A percentile compares a stretch with the other conserved stretches of the same genome.
Evolutionary conservation across 2,113 vertebrate genomes (phyloP).

Genomic region (Chaetorhynchus papuensis): DNA sequence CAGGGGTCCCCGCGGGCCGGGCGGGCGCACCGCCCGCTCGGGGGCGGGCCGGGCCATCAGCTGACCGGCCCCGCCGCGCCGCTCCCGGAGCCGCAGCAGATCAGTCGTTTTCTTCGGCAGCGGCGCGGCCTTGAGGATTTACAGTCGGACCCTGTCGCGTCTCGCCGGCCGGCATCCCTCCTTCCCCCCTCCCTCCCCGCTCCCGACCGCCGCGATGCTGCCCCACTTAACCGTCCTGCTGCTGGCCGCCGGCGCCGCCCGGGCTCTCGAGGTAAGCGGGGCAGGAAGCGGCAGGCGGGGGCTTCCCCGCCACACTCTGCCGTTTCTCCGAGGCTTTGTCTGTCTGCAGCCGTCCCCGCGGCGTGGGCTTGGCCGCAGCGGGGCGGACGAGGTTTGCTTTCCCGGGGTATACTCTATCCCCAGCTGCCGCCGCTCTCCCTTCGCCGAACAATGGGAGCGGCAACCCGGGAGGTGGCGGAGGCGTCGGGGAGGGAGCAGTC

Average conservation of each 20-base stretch:
- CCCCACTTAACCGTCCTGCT: constrained; percentile 29
- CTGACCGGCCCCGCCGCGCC: constrained; percentile 6
- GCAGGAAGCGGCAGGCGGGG: not conserved
- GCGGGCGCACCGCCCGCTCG: not conserved
- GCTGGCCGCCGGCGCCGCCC: not conserved
- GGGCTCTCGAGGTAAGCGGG: constrained; percentile 39
- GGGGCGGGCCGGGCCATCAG: constrained; percentile 17
- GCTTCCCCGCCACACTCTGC: not conserved
- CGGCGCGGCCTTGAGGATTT: not conserved
- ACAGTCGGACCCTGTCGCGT: not conserved
- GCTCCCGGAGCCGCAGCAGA: not conserved
- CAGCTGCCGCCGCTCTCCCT: not conserved
- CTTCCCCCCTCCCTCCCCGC: not conserved
- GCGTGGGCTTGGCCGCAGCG: not conserved
- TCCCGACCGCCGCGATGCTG: constrained; percentile 7
- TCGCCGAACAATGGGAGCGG: not conserved
- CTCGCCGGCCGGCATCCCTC: not conserved
- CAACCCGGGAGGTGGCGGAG: not conserved
- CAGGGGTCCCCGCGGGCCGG: not conserved
- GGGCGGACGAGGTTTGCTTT: not conserved
- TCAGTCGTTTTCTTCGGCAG: not conserved
- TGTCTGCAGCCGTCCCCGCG: not conserved
- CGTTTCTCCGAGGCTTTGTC: not conserved
- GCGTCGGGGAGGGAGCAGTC: not conserved
- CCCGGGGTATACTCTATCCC: not conserved